A percentile compares a stretch with the other conserved stretches of the same genome.
Conservation (phyloP, 2,888 invertebrate species). For the Hemithea aestivaria region DNA sequence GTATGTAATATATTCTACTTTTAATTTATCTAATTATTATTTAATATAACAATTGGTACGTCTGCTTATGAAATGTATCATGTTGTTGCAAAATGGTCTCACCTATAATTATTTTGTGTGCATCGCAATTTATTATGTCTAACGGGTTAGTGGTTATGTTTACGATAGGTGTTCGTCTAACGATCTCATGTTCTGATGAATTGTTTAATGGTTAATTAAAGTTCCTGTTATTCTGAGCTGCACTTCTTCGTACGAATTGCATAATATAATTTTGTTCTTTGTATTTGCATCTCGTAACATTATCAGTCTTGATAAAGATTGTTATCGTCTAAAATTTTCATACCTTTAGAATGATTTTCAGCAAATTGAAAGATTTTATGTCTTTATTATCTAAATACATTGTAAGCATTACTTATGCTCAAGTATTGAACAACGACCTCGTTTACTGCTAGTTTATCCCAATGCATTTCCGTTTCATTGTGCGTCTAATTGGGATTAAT, state of each 20-base stretch:
- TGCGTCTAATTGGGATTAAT: slow-evolving; percentile 60
- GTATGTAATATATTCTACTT: slow-evolving; percentile 30
- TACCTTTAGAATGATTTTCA: no score
- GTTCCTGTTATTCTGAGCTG: slow-evolving; percentile 2
- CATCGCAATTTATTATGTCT: slow-evolving; percentile 16
- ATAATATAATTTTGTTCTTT: no score
- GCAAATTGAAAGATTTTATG: no score
- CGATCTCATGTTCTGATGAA: slow-evolving; percentile 24
- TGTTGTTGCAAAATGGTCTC: slow-evolving; percentile 35
- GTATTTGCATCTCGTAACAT: no score
- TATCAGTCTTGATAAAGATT: no score
- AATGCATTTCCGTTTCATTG: slow-evolving; percentile 44
- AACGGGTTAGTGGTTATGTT: slow-evolving; percentile 30
- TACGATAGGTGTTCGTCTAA: slow-evolving; percentile 28
- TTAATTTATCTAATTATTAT: slow-evolving; percentile 43
- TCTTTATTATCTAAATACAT: background rate
- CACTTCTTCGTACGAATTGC: no score
- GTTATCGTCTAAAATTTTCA: no score
- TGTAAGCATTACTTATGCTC: slow-evolving; percentile 1
- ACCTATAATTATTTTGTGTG: slow-evolving; percentile 27
- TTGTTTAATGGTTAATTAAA: slow-evolving; percentile 8
- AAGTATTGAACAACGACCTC: slow-evolving; percentile 8
- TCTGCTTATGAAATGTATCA: slow-evolving; percentile 44
- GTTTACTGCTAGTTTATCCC: slow-evolving; percentile 7
- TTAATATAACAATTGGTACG: slow-evolving; percentile 31